Conservation (phyloP, 2,888 invertebrate genomes). For the Monopis laevigella region DNA sequence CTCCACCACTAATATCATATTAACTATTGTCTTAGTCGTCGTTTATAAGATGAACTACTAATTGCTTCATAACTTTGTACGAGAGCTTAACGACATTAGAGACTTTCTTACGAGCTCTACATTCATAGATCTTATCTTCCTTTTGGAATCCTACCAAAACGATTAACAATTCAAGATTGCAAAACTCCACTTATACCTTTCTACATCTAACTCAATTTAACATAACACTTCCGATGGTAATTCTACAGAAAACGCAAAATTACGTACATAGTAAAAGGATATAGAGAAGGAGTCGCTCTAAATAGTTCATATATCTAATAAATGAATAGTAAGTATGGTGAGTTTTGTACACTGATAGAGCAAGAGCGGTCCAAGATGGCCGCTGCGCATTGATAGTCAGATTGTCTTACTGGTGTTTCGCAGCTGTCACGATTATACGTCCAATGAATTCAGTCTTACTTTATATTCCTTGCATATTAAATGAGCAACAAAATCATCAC, state of each 20-base stretch:
- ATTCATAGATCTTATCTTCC: too few species aligned
- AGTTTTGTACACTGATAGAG: slow-evolving; percentile 23
- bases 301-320: slow-evolving; percentile 33
- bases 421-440: slow-evolving; percentile 32
- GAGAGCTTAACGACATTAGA: too few species aligned
- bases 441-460: slow-evolving; percentile 42
- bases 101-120: too few species aligned
- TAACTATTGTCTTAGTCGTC: too few species aligned
- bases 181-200: too few species aligned
- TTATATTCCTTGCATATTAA: slow-evolving; percentile 66
- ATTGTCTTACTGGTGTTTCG: slow-evolving; percentile 33
- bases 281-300: slow-evolving; percentile 24
- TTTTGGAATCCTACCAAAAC: too few species aligned
- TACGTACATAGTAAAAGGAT: slow-evolving; percentile 38
- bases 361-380: slow-evolving; percentile 23
- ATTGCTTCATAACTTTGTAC: not conserved
- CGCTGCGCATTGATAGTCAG: slow-evolving; percentile 43
- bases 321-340: slow-evolving; percentile 29
- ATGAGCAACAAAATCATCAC: slow-evolving; percentile 61
- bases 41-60: not conserved
- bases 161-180: too few species aligned
- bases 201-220: too few species aligned
- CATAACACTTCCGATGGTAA: slow-evolving; percentile 33
- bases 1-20: slow-evolving; percentile 1
- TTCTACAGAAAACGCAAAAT: slow-evolving; percentile 47